Conservation (phyloP, 2,888 invertebrate genomes). For the Dryobotodes eremita region DNA sequence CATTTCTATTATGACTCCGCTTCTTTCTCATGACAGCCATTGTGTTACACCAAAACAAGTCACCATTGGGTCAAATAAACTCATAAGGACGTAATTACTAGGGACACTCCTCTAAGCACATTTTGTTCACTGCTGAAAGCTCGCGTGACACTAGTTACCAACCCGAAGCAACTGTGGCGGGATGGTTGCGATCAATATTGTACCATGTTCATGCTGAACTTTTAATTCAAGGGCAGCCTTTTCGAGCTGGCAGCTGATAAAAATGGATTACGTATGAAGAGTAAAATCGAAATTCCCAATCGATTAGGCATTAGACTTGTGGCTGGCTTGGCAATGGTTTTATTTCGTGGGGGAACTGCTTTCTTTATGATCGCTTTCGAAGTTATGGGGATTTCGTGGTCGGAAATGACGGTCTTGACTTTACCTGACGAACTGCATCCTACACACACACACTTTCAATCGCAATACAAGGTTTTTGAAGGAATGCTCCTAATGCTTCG, state of each 20-base stretch:
- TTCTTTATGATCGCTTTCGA: conserved; percentile 6
- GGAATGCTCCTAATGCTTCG: not conserved
- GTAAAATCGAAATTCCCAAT: conserved; percentile 38
- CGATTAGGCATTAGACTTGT: conserved; percentile 40
- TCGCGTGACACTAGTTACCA: conserved; percentile 83
- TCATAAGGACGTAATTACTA: conserved; percentile 60
- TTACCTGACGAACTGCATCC: not conserved
- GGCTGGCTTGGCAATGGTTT: conserved; percentile 15
- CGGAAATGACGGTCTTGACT: conserved; percentile 14
- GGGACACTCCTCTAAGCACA: conserved; percentile 78
- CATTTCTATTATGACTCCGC: conserved; percentile 68
- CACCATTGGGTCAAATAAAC: conserved; percentile 48
- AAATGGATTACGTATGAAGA: conserved; percentile 57
- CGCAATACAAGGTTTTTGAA: not conserved
- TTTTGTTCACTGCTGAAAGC: conserved; percentile 74
- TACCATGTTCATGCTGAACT: conserved; percentile 72
- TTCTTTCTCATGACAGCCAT: conserved; percentile 73
- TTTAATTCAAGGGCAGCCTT: conserved; percentile 76
- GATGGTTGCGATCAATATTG: conserved; percentile 80
- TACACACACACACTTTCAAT: not conserved
- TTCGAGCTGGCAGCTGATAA: conserved; percentile 57
- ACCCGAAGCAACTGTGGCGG: conserved; percentile 61
- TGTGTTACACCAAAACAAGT: conserved; percentile 50
- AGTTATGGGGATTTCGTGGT: conserved; percentile 9
- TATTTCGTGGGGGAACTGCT: conserved; percentile 21